Evolutionary conservation across 2,797 vertebrate genomes (phyloP), one percentile per base, ranked within the genome.

Genomic region (Syngnathus acus): DNA sequence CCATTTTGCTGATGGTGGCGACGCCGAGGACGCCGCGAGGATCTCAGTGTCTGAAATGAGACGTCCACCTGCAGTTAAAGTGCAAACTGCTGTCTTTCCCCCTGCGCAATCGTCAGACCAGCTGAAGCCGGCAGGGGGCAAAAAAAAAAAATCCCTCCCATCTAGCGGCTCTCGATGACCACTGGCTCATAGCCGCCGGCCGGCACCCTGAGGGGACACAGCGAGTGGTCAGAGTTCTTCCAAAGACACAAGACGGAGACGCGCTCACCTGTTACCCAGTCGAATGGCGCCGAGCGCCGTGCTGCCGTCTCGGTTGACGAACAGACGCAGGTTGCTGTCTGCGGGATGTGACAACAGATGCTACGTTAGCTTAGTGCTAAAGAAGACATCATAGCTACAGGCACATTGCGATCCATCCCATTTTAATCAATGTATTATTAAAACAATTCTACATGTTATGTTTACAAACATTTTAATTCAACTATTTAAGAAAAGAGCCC

Each of bases 311-410:
- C 92, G 92, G 90, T 92, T 98, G 86, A 99, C 93, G 23, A 99
- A 99, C 83, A 99, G 85, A 70, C 94, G 92, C 75, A 99, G 88
- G 89, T 98, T 97, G 83, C 96, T 98, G 82, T 99, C 96, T 99
- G 90, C 53, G 9, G 58, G 55, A 2, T 0, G 26, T 3, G 7
- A 19, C 6, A 38, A 26, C 5, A 23, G 23, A 54, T 23, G 21
- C 21, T 23, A 14, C 21, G 21, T 54, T 54, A 54, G 51, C 51
- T 23, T 54, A 23, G 53, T 10, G 9, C 10, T 26, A 23, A 54
- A 26, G 21, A 54, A 23, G 21, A 5, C 10, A 6, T 51, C 19
- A 19, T 48, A 16, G 17, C 16, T 16, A 48, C 16, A 19, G 48
- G 21, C 2, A 19, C 19, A 1, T n/a, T 6, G 19, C 17, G 9